These are phyloP conservation scores for Phylloscopus whistleri DNA, from an alignment of 2,113 vertebrate genomes.

Conservation along the genomic window DNA sequence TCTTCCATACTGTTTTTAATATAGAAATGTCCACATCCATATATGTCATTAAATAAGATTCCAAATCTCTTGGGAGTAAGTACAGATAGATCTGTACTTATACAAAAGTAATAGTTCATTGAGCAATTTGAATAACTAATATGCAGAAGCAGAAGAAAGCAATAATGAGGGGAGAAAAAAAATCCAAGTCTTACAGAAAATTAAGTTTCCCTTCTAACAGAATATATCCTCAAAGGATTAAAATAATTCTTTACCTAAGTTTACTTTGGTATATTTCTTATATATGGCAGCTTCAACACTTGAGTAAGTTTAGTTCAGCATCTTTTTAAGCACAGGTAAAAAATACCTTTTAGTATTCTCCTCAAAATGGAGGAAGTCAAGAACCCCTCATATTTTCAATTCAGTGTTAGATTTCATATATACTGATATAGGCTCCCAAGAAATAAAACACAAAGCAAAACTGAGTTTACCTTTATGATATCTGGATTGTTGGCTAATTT, in stretches of 20 bases:
- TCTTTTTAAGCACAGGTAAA: not conserved
- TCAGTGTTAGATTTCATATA: not conserved
- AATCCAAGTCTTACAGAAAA: not conserved
- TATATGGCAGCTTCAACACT: not conserved
- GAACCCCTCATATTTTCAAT: not conserved
- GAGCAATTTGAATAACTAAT: not conserved
- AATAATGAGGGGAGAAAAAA: not conserved
- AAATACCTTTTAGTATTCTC: not conserved
- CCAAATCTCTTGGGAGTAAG: too few species aligned
- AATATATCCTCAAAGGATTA: not conserved
- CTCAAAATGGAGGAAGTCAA: not conserved
- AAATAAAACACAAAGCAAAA: not conserved
- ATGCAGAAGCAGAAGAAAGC: not conserved
- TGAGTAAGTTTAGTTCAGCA: not conserved
- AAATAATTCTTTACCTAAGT: not conserved
- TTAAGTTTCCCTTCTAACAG: not conserved
- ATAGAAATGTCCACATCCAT: not conserved
- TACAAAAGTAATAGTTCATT: not conserved
- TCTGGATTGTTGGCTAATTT: slow-evolving; percentile 90
- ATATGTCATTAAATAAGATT: not conserved
- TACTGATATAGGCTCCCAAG: not conserved
- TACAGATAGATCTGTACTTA: not conserved
- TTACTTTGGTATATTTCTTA: not conserved
- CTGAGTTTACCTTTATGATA: slow-evolving; percentile 84
- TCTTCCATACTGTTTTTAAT: not conserved